These are phyloP conservation scores for Ranitomeya imitator DNA, from an alignment of 2,113 vertebrate genomes.

Conservation along the genomic window DNA sequence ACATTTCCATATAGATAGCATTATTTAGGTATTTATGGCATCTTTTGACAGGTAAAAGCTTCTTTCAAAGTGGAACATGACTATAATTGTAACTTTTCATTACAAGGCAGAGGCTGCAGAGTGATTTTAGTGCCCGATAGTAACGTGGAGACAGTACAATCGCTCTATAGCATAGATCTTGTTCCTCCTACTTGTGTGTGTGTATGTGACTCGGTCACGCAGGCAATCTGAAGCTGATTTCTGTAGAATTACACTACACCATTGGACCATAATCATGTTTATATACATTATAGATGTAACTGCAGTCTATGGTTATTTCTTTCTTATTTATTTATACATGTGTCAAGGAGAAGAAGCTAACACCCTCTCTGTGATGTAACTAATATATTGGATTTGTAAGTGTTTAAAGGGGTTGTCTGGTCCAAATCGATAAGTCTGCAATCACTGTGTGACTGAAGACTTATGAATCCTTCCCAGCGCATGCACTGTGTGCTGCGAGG, in stretches of 20 bases:
- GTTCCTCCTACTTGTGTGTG: not conserved
- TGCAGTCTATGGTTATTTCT: no score
- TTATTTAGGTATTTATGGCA: conserved; percentile 58
- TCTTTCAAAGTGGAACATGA: conserved; percentile 56
- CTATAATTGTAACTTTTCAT: conserved; percentile 58
- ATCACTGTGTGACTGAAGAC: no score
- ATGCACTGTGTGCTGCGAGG: no score
- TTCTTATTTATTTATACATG: no score
- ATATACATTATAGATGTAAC: not conserved
- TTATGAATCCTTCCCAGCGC: no score
- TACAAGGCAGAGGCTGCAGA: conserved; percentile 47
- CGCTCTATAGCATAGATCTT: conserved; percentile 27
- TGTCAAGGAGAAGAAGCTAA: no score
- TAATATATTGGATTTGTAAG: no score
- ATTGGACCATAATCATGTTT: not conserved
- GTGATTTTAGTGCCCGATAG: conserved; percentile 50
- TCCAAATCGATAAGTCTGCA: no score
- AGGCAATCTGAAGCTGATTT: conserved; percentile 1
- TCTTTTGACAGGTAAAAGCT: conserved; percentile 58
- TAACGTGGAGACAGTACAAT: conserved; percentile 19
- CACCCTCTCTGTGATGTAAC: no score
- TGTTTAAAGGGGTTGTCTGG: no score
- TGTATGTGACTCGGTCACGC: not conserved
- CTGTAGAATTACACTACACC: not conserved
- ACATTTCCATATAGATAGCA: conserved; percentile 58